Evolutionary conservation across 2,888 invertebrate genomes (phyloP).

Genomic region (Dryobotodes eremita): DNA sequence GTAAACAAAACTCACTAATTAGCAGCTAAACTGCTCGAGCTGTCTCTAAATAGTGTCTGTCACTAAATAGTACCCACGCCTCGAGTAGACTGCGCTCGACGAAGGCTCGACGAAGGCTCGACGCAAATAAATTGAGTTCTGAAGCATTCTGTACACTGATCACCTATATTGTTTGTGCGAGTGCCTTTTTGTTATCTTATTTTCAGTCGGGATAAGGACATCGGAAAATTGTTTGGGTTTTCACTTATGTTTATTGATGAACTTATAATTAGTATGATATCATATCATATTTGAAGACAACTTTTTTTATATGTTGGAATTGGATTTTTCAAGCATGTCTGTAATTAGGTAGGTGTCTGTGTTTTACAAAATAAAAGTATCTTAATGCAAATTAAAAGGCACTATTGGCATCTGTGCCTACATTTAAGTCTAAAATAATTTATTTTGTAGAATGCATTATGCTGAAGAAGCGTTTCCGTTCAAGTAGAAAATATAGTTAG

Average conservation of each 20-base stretch:
- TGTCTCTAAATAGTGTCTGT: slow-evolving; percentile 1
- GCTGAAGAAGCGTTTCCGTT: neutral
- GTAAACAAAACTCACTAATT: slow-evolving; percentile 23
- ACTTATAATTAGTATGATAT: no score
- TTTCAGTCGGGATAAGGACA: neutral
- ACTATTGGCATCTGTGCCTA: no score
- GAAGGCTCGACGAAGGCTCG: neutral
- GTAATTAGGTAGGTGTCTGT: no score
- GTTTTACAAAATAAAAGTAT: no score
- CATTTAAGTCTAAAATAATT: neutral
- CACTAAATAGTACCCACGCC: slow-evolving; percentile 1
- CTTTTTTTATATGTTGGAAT: no score
- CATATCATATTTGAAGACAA: no score
- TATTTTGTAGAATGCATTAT: neutral
- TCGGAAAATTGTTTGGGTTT: rapidly evolving
- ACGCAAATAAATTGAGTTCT: slow-evolving; percentile 39
- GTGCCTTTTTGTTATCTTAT: neutral
- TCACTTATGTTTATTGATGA: no score
- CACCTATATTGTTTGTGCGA: slow-evolving; percentile 3
- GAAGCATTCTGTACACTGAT: slow-evolving; percentile 8
- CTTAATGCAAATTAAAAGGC: no score
- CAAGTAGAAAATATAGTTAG: neutral
- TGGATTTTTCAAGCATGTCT: no score
- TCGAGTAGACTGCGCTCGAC: slow-evolving; percentile 11
- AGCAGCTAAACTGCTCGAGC: slow-evolving; percentile 11